A percentile compares a stretch with the other conserved stretches of the same genome.
Conservation (phyloP, 2,888 invertebrate species). For the Sthenelais limicola region DNA sequence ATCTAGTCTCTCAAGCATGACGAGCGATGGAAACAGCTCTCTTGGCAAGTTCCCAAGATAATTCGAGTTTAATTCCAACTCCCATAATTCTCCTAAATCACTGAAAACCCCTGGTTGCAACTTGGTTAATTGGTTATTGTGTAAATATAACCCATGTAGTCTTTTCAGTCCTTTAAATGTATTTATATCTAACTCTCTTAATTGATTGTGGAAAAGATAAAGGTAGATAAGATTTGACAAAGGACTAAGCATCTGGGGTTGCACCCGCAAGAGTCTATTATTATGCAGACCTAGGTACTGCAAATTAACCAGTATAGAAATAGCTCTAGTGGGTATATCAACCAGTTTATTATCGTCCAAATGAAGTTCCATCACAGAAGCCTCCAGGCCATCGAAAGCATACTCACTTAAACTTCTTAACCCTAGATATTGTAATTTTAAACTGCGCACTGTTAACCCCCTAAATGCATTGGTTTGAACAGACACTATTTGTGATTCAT, state of each 20-base stretch:
- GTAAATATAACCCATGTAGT: conserved; percentile 10
- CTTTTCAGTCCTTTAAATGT: neutral
- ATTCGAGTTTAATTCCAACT: neutral
- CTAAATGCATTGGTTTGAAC: conserved; percentile 43
- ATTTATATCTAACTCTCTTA: neutral
- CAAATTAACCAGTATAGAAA: conserved; percentile 2
- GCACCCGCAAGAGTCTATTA: neutral
- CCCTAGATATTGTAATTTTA: conserved; percentile 37
- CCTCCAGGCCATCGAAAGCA: conserved; percentile 30
- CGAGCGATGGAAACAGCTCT: neutral
- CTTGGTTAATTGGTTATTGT: neutral
- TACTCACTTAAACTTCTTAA: neutral
- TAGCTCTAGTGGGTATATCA: conserved; percentile 2
- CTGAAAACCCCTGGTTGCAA: neutral
- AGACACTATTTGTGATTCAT: conserved; percentile 10
- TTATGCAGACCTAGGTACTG: conserved; percentile 31
- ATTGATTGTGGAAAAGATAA: conserved; percentile 16
- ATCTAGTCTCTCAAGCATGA: conserved; percentile 9
- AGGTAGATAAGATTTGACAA: conserved; percentile 26
- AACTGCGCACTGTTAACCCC: conserved; percentile 35
- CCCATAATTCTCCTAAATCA: neutral
- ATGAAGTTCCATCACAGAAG: neutral
- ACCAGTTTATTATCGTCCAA: conserved; percentile 15
- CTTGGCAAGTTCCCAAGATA: neutral
- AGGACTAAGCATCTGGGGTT: neutral